Evolutionary conservation across 2,888 invertebrate genomes (phyloP), one percentile per base, ranked within the genome.

Genomic region (Lithophane ornitopus): DNA sequence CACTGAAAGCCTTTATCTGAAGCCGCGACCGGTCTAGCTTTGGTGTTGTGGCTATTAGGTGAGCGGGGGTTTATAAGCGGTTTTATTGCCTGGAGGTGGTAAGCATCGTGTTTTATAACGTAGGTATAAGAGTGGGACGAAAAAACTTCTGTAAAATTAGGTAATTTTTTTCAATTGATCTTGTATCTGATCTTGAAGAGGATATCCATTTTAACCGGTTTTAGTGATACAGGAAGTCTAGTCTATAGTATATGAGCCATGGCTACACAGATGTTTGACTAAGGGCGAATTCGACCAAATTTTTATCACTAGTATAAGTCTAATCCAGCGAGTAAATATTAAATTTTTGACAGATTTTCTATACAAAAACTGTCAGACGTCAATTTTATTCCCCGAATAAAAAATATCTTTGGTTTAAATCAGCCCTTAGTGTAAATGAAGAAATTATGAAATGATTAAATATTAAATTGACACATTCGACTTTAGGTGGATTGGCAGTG

Each of bases 1-100:
- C 85, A 87, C 78, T 88, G 78, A 84, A 88, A 88, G 87, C 86
- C 87, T 89, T 89, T 90, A 89, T 90, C 87, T 82, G 80, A 83
- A 89, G 85, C 86, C 82, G 74, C 84, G 73, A 76, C 83, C 78
- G 78, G 75, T 76, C 65, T 68, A 71, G 80, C 81, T 86, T 82
- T 79, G 59, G 46, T 56, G 65, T 59, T 79, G 75, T 52, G 86
- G 87, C 86, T 46, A 72, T 74, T 58, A 81, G 63, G 41, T 19
- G 12, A 46, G 77, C 77, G 74, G 26, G 22, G 39, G 19, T n/a
- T 74, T 54, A 85, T 63, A 52, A 74, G 56, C 26, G 63, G 39
- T 59, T 63, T 58, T n/a, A 41, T 56, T 22, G 26, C 44, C 1
- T 14, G 19, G 28, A 14, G 12, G 39, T n/a, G 34, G 22, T 26